phyloP scores from a whole-genome alignment of 2,797 vertebrate genomes.

The Oreortyx pictus region DNA sequence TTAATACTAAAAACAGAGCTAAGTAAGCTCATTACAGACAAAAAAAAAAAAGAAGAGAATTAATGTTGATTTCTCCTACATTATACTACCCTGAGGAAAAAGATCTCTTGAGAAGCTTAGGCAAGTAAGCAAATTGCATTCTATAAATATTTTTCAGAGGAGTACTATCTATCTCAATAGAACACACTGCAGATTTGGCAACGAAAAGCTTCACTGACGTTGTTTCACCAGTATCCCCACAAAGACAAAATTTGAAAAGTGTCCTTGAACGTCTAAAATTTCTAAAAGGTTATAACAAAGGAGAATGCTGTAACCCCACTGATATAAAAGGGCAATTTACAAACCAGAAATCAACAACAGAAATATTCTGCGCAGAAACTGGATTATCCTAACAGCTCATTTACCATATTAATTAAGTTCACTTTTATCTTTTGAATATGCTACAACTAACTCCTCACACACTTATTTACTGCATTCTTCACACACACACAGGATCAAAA shows the following conservation, averaged over 20 bases:
- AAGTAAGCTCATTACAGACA: background rate
- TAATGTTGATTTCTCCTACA: background rate
- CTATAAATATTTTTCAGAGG: background rate
- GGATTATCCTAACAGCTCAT: background rate
- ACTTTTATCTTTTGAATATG: background rate
- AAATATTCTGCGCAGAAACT: background rate
- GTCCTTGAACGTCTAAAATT: background rate
- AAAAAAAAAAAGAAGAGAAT: background rate
- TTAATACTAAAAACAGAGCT: background rate
- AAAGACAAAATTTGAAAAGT: background rate
- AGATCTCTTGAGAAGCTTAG: background rate
- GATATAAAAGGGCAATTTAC: background rate
- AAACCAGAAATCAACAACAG: background rate
- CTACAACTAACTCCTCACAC: background rate
- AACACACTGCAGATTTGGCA: background rate
- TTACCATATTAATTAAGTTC: background rate
- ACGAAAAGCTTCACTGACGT: background rate
- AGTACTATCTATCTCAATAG: conserved; percentile 17
- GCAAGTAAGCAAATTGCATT: background rate
- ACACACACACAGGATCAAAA: background rate
- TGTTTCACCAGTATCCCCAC: background rate
- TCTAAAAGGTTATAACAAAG: background rate
- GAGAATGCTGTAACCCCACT: background rate
- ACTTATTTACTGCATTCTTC: background rate
- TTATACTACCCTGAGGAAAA: background rate